phyloP scores from a whole-genome alignment of 2,113 vertebrate genomes.

The Hippocampus comes region DNA sequence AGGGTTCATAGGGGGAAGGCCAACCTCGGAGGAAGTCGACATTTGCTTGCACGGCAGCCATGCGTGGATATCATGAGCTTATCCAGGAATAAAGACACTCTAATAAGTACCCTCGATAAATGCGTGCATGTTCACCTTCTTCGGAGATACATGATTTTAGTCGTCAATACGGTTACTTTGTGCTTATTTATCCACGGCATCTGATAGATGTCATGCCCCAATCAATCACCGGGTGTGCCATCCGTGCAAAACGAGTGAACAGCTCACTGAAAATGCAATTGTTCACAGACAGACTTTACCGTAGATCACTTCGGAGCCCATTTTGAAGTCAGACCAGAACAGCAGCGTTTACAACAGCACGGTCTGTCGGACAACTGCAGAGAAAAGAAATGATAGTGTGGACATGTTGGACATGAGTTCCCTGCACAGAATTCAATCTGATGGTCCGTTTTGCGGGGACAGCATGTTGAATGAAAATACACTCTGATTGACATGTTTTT shows the following conservation, averaged over 20 bases:
- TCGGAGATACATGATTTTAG: background rate
- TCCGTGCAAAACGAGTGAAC: background rate
- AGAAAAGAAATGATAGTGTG: background rate
- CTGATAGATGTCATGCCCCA: background rate
- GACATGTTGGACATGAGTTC: background rate
- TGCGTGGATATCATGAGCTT: conserved; percentile 56
- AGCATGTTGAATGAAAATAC: background rate
- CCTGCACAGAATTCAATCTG: background rate
- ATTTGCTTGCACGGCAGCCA: conserved; percentile 42
- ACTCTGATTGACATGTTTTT: background rate
- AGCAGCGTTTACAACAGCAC: background rate
- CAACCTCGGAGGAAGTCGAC: conserved; percentile 31
- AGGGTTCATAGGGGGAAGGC: conserved; percentile 24
- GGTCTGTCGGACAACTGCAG: background rate
- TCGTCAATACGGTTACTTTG: conserved; percentile 10
- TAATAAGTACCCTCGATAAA: conserved; percentile 26
- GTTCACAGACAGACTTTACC: background rate
- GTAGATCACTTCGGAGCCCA: background rate
- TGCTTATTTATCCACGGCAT: background rate
- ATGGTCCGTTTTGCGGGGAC: background rate
- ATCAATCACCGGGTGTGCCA: background rate
- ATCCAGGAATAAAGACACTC: conserved; percentile 31
- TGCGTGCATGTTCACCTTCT: background rate
- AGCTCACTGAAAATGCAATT: background rate
- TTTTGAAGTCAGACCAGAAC: background rate